phyloP scores from a whole-genome alignment of 2,888 invertebrate genomes.

The Athripsodes cinereus region DNA sequence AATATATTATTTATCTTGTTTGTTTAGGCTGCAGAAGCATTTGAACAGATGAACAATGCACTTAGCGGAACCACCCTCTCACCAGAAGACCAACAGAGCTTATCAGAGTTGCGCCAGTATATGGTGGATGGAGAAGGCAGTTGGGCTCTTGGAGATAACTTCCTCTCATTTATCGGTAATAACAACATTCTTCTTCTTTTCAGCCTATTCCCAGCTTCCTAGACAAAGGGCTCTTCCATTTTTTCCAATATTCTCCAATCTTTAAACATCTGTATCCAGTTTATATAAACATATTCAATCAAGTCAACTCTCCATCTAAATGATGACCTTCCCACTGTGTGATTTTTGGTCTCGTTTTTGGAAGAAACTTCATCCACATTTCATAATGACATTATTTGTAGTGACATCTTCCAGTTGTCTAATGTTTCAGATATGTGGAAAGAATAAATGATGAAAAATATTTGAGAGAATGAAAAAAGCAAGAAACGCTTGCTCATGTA shows the following conservation, averaged over 20 bases:
- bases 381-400: too few species aligned
- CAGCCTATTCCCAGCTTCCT: too few species aligned
- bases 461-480: neutral
- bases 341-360: neutral
- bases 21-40: constrained; percentile 60
- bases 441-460: too few species aligned
- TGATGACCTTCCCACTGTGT: too few species aligned
- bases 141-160: constrained; percentile 88
- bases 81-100: constrained; percentile 67
- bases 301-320: too few species aligned
- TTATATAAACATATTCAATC: too few species aligned
- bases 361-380: too few species aligned
- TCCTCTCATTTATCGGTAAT: constrained; percentile 73
- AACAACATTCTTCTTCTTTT: neutral
- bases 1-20: neutral
- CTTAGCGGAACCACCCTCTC: constrained; percentile 63
- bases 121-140: constrained; percentile 84
- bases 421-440: too few species aligned
- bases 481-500: neutral
- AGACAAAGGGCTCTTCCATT: too few species aligned
- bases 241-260: too few species aligned
- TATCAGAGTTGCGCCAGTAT: constrained; percentile 83
- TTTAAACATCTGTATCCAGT: too few species aligned
- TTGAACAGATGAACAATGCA: constrained; percentile 62
- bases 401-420: too few species aligned